Base-by-base conservation (phyloP, 1,140 invertebrate genomes). In the Drosophila azteca region DNA sequence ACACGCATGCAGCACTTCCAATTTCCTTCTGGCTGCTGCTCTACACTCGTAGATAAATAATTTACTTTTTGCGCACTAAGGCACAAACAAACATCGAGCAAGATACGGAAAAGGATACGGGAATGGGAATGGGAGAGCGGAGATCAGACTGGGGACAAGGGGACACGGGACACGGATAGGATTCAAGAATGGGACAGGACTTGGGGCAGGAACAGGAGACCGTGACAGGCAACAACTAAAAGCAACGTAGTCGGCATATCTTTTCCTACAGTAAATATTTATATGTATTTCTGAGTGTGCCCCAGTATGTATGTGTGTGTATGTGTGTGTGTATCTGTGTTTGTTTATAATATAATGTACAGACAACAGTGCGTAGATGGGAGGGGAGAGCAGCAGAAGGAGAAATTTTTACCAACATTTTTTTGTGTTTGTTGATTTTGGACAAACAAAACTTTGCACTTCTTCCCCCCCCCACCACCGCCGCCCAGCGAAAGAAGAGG, bases 51-150 rank as follows among this genome's bases (percentile, higher is more conserved):
- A 88, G 83, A 88, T 88, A 88, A 88, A 88, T 88, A 88, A 88
- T 88, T 88, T 88, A 88, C 83, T 88, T 88, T 84, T 88, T 74
- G 83, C 79, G 76, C 83, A 87, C 82, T 87, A 79, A 87, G 74
- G 83, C 82, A 88, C 77, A 87, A 76, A 52, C 82, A 87, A 88
- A 83, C 79, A 82, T 29, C 31, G 64, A 59, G 59, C 44, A n/a
- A 35, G 53, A n/a, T 41, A 39, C 29, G n/a, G 20, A n/a, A 39
- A 24, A 67, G 52, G 60, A 44, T 29, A 15, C 35, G 51, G 41
- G 39, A 15, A 13, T 11, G 49, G 24, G 46, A 49, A 26, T 0
- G 24, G 24, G 24, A 24, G 5, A 24, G 24, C 24, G 24, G 24
- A 24, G 24, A 26, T 26, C 4, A 5, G 24, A n/a, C 51, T 41